phyloP scores from a whole-genome alignment of 2,888 invertebrate species.

The Tetramorium bicarinatum region DNA sequence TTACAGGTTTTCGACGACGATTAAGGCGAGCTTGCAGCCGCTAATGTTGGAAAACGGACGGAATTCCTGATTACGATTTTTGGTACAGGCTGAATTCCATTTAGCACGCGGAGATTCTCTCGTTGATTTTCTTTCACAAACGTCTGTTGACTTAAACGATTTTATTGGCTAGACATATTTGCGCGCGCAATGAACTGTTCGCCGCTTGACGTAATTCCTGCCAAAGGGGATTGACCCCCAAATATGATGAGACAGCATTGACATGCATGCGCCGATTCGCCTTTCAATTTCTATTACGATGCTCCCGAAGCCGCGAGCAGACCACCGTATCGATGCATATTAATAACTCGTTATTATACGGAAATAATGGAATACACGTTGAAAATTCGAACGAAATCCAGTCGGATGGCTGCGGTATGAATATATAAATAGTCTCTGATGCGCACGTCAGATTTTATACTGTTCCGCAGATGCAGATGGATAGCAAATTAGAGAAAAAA shows the following conservation, averaged over 20 bases:
- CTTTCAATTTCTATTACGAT: constrained; percentile 52
- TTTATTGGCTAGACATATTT: constrained; percentile 56
- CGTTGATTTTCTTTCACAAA: constrained; percentile 42
- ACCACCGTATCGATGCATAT: constrained; percentile 19
- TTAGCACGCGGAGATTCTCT: neutral
- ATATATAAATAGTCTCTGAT: neutral
- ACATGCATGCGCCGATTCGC: constrained; percentile 40
- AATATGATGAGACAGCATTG: constrained; percentile 67
- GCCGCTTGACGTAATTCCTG: constrained; percentile 66
- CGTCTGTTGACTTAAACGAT: constrained; percentile 62
- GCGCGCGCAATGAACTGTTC: constrained; percentile 12
- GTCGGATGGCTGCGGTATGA: neutral
- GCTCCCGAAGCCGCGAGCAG: neutral
- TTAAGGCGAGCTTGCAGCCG: neutral
- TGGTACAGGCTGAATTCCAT: neutral
- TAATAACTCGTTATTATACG: constrained; percentile 27
- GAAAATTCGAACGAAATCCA: constrained; percentile 24
- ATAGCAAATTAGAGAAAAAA: neutral
- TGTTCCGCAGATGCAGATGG: neutral
- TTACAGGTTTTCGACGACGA: neutral
- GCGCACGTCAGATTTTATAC: neutral
- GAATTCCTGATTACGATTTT: neutral
- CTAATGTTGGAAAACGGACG: neutral
- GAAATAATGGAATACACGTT: neutral
- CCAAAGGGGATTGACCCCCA: constrained; percentile 70